Conservation (phyloP, 2,888 invertebrate species). For the Pseudococcus viburni region DNA sequence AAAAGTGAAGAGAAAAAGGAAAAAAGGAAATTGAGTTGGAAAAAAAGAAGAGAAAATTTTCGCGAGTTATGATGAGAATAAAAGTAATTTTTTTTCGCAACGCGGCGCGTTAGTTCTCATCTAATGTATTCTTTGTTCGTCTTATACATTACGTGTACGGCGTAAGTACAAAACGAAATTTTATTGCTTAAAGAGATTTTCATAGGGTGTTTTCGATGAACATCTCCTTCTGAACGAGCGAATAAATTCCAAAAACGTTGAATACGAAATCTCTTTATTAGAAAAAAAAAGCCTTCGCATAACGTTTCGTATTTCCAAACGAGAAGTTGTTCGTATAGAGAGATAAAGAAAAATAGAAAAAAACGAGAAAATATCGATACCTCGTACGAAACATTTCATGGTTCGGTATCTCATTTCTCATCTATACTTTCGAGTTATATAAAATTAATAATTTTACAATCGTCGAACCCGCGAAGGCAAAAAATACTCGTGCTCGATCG, state of each 20-base stretch:
- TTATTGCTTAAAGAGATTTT: slow-evolving; percentile 25
- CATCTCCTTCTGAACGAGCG: background rate
- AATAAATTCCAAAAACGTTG: slow-evolving; percentile 7
- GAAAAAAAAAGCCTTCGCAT: background rate
- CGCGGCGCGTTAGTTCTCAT: background rate
- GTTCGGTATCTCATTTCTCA: background rate
- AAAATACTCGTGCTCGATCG: background rate
- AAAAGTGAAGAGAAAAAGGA: background rate
- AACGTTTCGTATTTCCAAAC: background rate
- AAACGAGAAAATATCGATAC: background rate
- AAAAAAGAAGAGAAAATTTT: background rate
- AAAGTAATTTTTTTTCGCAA: background rate
- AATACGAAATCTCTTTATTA: slow-evolving; percentile 15
- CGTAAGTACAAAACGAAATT: slow-evolving; percentile 35
- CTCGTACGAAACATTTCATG: background rate
- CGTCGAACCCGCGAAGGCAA: too few species aligned
- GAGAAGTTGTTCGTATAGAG: too few species aligned
- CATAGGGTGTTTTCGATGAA: slow-evolving; percentile 27
- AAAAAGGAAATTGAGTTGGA: background rate
- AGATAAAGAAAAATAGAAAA: background rate
- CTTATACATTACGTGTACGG: slow-evolving; percentile 3
- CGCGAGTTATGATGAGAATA: slow-evolving; percentile 18
- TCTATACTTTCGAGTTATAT: background rate
- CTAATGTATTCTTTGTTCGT: slow-evolving; percentile 33
- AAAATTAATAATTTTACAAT: background rate